Evolutionary conservation across 92 coral and sea anemone species (phyloP).

Genomic region (Paragorgia papillata): DNA sequence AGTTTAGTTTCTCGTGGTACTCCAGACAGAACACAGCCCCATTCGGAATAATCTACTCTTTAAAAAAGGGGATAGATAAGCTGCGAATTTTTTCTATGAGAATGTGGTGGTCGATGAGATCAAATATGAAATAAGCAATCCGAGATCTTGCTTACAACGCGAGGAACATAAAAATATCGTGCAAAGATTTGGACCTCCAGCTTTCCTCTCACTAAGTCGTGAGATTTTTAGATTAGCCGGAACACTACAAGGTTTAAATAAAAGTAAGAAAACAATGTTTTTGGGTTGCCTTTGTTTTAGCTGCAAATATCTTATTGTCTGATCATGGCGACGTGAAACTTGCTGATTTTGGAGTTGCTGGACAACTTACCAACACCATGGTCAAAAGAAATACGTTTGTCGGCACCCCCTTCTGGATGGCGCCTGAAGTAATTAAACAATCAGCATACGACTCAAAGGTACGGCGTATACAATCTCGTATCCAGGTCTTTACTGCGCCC

Average conservation of each 20-base stretch:
- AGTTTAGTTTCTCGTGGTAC: neutral
- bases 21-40: neutral
- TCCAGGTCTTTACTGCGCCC: too few species aligned
- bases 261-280: too few species aligned
- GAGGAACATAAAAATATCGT: too few species aligned
- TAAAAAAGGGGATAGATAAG: neutral
- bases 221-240: too few species aligned
- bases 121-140: too few species aligned
- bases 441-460: conserved; percentile 99
- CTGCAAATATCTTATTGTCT: conserved; percentile 95
- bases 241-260: too few species aligned
- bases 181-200: too few species aligned
- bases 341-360: conserved; percentile 99
- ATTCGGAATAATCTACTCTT: neutral
- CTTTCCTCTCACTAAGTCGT: too few species aligned
- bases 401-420: conserved; percentile 99
- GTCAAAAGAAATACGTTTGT: conserved; percentile 97
- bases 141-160: too few species aligned
- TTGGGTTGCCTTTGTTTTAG: conserved; percentile 40
- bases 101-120: too few species aligned
- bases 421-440: conserved; percentile 98
- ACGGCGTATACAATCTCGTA: too few species aligned
- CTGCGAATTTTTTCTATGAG: too few species aligned
- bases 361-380: conserved; percentile 93
- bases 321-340: conserved; percentile 97